A percentile compares a stretch with the other conserved stretches of the same genome.
Evolutionary conservation across 2,888 invertebrate species (phyloP).

Genomic region (Ornithoptera priamus): DNA sequence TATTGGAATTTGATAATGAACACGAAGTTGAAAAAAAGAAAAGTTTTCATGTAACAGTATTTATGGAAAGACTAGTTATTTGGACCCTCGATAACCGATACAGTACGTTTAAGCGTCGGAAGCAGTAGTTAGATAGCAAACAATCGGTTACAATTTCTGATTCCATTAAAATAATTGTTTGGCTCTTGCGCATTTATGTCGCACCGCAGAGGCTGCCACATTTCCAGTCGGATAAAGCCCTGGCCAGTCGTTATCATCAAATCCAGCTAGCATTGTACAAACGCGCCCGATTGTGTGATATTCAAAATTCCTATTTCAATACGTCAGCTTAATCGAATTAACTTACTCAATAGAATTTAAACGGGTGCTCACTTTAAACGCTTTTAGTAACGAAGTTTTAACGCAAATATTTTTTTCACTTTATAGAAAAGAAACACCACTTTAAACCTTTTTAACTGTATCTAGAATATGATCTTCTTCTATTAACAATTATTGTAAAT

Average conservation of each 20-base stretch:
- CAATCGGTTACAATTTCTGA: constrained; percentile 28
- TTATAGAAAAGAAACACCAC: neutral
- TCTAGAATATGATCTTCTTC: too few relatives aligned
- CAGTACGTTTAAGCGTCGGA: neutral
- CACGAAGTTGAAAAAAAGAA: too few relatives aligned
- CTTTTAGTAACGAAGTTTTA: neutral
- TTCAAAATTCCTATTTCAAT: constrained; percentile 29
- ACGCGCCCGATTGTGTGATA: constrained; percentile 27
- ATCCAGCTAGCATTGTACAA: constrained; percentile 28
- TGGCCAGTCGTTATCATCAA: constrained; percentile 30
- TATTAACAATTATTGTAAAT: too few relatives aligned
- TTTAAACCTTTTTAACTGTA: too few relatives aligned
- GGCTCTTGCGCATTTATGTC: constrained; percentile 24
- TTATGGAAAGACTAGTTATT: neutral
- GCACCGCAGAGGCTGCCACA: constrained; percentile 28
- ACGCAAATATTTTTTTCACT: neutral
- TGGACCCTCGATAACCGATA: neutral
- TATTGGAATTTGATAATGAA: too few relatives aligned
- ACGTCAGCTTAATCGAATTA: constrained; percentile 27
- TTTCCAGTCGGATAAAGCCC: constrained; percentile 30
- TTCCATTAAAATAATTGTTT: constrained; percentile 30
- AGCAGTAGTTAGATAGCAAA: constrained; percentile 10
- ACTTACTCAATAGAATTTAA: constrained; percentile 19
- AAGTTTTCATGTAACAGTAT: too few relatives aligned
- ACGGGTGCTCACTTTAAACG: neutral